A percentile compares a stretch with the other conserved stretches of the same genome.
phyloP scores from a whole-genome alignment of 2,797 vertebrate genomes.

The Poecilia wingei region DNA sequence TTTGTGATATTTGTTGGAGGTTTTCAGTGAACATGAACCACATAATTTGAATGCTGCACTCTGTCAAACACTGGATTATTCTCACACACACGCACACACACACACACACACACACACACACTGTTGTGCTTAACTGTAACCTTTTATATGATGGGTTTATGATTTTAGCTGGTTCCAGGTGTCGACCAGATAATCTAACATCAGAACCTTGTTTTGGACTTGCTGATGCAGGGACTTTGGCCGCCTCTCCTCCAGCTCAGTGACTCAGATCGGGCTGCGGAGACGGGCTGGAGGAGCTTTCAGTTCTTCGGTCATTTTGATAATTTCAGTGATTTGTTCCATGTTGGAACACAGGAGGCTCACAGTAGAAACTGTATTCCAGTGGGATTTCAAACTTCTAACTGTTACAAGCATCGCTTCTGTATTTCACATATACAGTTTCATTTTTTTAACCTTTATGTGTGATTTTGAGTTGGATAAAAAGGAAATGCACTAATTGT shows the following conservation, averaged over 20 bases:
- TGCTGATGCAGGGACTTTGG: neutral
- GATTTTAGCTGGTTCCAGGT: slow-evolving; percentile 26
- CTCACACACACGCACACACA: slow-evolving; percentile 45
- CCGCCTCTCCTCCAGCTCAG: slow-evolving; percentile 32
- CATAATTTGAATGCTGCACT: slow-evolving; percentile 66
- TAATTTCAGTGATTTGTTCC: slow-evolving; percentile 60
- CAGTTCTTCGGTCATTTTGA: slow-evolving; percentile 30
- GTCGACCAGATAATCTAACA: neutral
- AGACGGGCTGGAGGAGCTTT: slow-evolving; percentile 40
- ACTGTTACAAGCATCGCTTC: slow-evolving; percentile 8
- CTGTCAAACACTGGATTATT: slow-evolving; percentile 41
- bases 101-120: slow-evolving; percentile 41
- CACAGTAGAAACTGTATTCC: slow-evolving; percentile 12
- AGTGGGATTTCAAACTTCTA: slow-evolving; percentile 16
- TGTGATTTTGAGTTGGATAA: slow-evolving; percentile 23
- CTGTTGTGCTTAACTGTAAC: slow-evolving; percentile 34
- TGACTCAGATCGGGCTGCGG: slow-evolving; percentile 25
- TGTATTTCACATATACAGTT: slow-evolving; percentile 7
- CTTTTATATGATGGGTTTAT: slow-evolving; percentile 21
- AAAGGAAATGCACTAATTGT: slow-evolving; percentile 30
- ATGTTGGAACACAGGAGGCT: slow-evolving; percentile 67
- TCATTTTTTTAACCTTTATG: neutral
- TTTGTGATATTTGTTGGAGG: slow-evolving; percentile 25
- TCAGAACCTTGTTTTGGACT: neutral
- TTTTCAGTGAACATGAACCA: slow-evolving; percentile 47